Base-by-base conservation (phyloP, 2,113 vertebrate species). In the Tragelaphus imberbis region DNA sequence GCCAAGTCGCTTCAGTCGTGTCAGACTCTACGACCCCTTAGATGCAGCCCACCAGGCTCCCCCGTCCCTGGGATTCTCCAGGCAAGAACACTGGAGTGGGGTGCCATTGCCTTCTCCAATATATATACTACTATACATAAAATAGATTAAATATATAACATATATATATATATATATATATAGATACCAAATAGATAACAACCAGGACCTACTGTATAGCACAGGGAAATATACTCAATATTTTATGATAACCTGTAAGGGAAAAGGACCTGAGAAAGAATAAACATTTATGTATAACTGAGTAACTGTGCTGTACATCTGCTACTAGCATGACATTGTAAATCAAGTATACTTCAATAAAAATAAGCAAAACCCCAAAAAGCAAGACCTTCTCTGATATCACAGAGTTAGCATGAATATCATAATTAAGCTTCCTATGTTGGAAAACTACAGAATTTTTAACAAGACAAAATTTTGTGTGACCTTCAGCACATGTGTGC, bases 361-460 rank as follows among this genome's bases (percentile, higher is more conserved):
- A 55, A 82, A 30, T 16, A 82, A 53, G n/a, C 30, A 82, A 53
- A n/a, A 36, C 19, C 6, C 3, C 1, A n/a, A n/a, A 14, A 36
- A n/a, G 11, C 80, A 84, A 13, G 25, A 44, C 71, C 55, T 28
- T 68, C 53, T 93, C 30, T 61, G 30, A 28, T 58, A 65, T 51
- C 53, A 44, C 1, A 65, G 47, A 55, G 33, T 65, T 55, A 56
- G 51, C 7, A 3, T 30, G 47, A 13, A 3, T 49, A 55, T 58
- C 9, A 84, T 65, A 36, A 75, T 49, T 84, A 40, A 25, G 4
- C 58, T 85, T 68, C 59, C 75, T 44, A 16, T 59, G 3, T 91
- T 93, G 88, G 86, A n/a, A 85, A 91, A 91, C 51, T 84, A 87
- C 5, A 40, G 36, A 86, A 75, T 95, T 97, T 92, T 88, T 56